Evolutionary conservation across 2,113 vertebrate species (phyloP), one percentile per base, ranked within the genome.

Genomic region (Ibidorhyncha struthersii): DNA sequence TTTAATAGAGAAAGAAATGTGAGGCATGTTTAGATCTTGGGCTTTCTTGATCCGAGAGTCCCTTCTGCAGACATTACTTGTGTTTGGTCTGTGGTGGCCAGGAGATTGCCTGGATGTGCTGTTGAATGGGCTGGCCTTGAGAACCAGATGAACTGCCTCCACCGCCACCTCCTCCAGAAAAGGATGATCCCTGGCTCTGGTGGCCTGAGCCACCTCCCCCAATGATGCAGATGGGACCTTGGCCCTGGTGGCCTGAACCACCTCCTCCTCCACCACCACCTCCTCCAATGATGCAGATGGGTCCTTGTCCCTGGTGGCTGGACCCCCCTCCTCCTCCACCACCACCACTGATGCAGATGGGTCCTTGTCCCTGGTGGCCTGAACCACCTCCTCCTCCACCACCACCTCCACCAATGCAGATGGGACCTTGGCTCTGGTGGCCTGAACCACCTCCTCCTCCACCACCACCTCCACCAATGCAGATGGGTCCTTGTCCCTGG

Each of bases 31-130:
- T 77, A 43, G 17, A 2, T 74, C 81, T 29, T 16, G 69, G 55
- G 17, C 9, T 55, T 89, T 32, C 72, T 34, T 4, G 50, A 50
- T 17, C 63, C 2, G 3, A 50, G 83, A 74, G 87, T 93, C 70
- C 34, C 7, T 82, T 53, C 65, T 36, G 90, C 36, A 84, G 81
- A 12, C 21, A 1, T 61, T 96, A 97, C 86, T 97, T 96, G 89
- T 9, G 84, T 65, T 96, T 96, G n/a, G 8, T 40, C 34, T 94
- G 87, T 0, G 95, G 93, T 58, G 96, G 95, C 87, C 93, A 96
- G 58, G n/a, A 16, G 82, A 95, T 69, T 27, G 78, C 56, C 62
- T 96, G 93, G 78, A 78, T 96, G 71, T 95, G 73, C 85, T 97
- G 96, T 41, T 93, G 70, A n/a, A 94, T 93, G 76, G 78, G 41